These are phyloP conservation scores for Cyprinodon tularosa DNA, from an alignment of 2,113 vertebrate genomes.

Conservation along the genomic window DNA sequence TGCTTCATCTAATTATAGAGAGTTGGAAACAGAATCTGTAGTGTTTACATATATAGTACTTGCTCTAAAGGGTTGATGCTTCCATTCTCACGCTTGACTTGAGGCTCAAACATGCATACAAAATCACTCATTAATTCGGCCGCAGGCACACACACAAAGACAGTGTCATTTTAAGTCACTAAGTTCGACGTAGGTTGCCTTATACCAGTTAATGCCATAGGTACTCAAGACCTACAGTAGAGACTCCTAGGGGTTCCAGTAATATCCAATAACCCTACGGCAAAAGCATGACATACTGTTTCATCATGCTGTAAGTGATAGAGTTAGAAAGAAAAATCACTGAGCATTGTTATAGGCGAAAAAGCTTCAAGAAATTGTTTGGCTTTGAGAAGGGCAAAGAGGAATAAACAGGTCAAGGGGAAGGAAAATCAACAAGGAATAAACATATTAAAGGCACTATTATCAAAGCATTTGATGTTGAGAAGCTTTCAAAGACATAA, in stretches of 20 bases:
- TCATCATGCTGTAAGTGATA: not conserved
- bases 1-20: constrained; percentile 49
- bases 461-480: constrained; percentile 24
- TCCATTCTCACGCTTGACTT: constrained; percentile 14
- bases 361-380: constrained; percentile 15
- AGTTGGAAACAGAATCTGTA: constrained; percentile 49
- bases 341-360: constrained; percentile 2
- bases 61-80: constrained; percentile 12
- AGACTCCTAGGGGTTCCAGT: not conserved
- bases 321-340: not conserved
- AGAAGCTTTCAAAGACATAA: constrained; percentile 6
- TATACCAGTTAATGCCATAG: constrained; percentile 16
- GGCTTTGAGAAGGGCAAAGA: not conserved
- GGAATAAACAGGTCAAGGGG: constrained; percentile 24
- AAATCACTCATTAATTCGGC: not conserved
- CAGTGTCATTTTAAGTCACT: constrained; percentile 37
- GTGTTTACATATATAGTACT: constrained; percentile 34
- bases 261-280: not conserved
- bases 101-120: constrained; percentile 2
- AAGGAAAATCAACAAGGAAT: constrained; percentile 24
- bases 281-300: not conserved
- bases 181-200: constrained; percentile 26
- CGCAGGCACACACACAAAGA: constrained; percentile 9
- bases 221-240: not conserved
- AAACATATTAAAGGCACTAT: constrained; percentile 1